Conservation (phyloP, 2,113 vertebrate species). For the Passer domesticus region DNA sequence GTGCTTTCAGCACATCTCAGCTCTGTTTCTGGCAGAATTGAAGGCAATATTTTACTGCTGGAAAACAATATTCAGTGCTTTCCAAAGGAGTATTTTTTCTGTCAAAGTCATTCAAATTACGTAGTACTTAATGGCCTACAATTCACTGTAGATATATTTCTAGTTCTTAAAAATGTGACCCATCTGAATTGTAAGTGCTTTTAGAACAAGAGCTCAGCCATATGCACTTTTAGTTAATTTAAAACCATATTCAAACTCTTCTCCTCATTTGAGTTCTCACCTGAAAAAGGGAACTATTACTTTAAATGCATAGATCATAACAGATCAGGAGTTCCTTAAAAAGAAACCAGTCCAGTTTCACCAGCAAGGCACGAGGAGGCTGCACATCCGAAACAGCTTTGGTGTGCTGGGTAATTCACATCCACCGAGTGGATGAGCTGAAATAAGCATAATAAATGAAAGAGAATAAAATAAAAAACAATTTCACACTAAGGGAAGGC, state of each 20-base stretch:
- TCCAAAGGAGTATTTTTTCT: not conserved
- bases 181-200: not conserved
- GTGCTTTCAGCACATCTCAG: not conserved
- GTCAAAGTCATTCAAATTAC: constrained; percentile 16
- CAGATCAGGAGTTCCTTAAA: not conserved
- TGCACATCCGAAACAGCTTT: constrained; percentile 53
- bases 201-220: not conserved
- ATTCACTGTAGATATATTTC: not conserved
- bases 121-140: not conserved
- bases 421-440: constrained; percentile 72
- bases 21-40: not conserved
- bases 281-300: not conserved
- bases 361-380: not conserved
- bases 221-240: not conserved
- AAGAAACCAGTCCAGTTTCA: not conserved
- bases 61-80: constrained; percentile 11
- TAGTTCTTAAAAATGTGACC: not conserved
- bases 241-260: not conserved
- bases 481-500: constrained; percentile 80
- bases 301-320: not conserved
- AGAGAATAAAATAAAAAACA: constrained; percentile 81
- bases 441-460: constrained; percentile 85
- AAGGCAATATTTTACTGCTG: not conserved
- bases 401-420: constrained; percentile 50
- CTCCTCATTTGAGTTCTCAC: not conserved